These are phyloP conservation scores for Exaiptasia diaphana DNA, from an alignment of 64 coral and sea anemone species.

Conservation along the genomic window DNA sequence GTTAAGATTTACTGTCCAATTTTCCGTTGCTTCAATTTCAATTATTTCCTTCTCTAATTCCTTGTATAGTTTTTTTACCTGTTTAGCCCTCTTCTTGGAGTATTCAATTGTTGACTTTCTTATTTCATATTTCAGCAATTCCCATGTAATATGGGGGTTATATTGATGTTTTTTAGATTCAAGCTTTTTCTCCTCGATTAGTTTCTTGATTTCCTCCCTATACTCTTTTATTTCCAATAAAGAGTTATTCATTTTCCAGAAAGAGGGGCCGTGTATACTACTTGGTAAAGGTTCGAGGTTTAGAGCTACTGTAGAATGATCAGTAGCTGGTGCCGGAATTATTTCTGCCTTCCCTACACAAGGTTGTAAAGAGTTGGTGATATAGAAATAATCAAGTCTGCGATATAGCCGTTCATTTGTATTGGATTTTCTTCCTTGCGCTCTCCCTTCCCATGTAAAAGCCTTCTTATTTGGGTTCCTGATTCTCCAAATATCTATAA, in stretches of 20 bases:
- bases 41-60: background rate
- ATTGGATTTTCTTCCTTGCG: background rate
- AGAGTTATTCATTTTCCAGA: background rate
- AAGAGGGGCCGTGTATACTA: background rate
- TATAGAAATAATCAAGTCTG: background rate
- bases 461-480: background rate
- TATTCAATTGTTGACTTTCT: background rate
- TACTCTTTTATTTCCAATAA: background rate
- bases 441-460: background rate
- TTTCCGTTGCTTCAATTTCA: background rate
- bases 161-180: background rate
- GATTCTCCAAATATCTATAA: constrained; percentile 38
- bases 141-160: background rate
- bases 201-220: background rate
- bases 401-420: background rate
- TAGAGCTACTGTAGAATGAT: background rate
- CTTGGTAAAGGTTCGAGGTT: background rate
- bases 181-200: background rate
- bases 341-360: background rate
- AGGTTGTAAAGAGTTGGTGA: background rate
- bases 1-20: background rate
- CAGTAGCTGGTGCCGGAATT: too few species aligned
- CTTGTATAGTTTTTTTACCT: background rate
- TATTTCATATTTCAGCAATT: background rate
- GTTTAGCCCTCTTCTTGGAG: background rate